Percentiles rank a stretch among this genome's conserved stretches.
Evolutionary conservation across 2,888 invertebrate species (phyloP).

Genomic region (Cinara cedri): DNA sequence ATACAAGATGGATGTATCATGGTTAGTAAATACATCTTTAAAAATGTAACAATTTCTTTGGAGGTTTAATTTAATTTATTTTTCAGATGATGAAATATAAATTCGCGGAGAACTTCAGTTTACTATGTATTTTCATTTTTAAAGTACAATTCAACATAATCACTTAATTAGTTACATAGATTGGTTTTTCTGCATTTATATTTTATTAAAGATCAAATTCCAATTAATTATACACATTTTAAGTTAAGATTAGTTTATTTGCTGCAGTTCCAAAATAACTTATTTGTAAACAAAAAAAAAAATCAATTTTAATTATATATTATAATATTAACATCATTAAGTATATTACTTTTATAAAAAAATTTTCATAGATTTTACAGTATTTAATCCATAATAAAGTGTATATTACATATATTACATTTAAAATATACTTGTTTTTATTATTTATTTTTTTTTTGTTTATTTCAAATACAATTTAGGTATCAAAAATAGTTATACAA

Average conservation of each 20-base stretch:
- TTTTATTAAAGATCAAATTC: conserved; percentile 23
- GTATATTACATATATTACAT: too few species aligned
- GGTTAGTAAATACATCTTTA: conserved; percentile 80
- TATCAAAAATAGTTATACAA: too few species aligned
- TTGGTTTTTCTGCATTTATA: conserved; percentile 10
- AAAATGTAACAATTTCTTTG: background rate
- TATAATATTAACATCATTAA: too few species aligned
- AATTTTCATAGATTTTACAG: too few species aligned
- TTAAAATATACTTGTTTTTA: too few species aligned
- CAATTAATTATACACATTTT: conserved; percentile 23
- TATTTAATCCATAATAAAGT: too few species aligned
- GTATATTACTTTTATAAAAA: too few species aligned
- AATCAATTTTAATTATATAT: too few species aligned
- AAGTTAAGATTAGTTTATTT: background rate
- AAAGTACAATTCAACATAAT: background rate
- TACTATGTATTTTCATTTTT: conserved; percentile 18
- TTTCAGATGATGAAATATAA: conserved; percentile 50
- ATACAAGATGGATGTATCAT: conserved; percentile 99
- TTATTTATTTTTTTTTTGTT: too few species aligned
- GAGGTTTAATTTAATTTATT: background rate
- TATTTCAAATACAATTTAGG: too few species aligned
- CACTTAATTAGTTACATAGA: conserved; percentile 13
- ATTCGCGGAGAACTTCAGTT: background rate
- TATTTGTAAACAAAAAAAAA: too few species aligned
- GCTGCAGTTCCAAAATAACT: too few species aligned